Conservation (phyloP, 2,888 invertebrate genomes). For the Caradrina clavipalpis region DNA sequence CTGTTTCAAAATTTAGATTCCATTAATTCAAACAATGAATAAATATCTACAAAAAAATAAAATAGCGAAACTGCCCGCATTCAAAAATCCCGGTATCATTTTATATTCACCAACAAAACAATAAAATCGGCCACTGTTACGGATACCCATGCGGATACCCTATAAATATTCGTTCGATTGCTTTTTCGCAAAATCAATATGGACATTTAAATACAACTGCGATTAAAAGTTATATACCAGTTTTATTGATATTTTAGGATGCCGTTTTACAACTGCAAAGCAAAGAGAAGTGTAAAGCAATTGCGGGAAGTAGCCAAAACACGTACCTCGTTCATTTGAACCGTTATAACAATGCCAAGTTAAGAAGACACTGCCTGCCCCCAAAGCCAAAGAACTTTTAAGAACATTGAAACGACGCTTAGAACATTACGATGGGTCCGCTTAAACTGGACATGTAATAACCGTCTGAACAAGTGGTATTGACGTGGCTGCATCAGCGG, state of each 20-base stretch:
- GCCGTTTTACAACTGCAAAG: constrained; percentile 56
- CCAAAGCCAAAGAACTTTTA: constrained; percentile 46
- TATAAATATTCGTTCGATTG: constrained; percentile 70
- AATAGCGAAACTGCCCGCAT: constrained; percentile 18
- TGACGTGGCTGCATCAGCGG: constrained; percentile 85
- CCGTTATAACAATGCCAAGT: constrained; percentile 79
- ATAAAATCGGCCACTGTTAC: constrained; percentile 70
- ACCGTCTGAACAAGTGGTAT: constrained; percentile 83
- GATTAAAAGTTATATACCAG: constrained; percentile 53
- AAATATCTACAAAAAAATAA: constrained; percentile 17
- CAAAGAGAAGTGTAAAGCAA: constrained; percentile 80
- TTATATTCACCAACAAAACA: constrained; percentile 69
- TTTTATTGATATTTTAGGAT: constrained; percentile 62
- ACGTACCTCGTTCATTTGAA: constrained; percentile 86
- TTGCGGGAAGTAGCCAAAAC: constrained; percentile 86
- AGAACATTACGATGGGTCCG: constrained; percentile 72
- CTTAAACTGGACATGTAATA: constrained; percentile 78
- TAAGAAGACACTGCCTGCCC: constrained; percentile 70
- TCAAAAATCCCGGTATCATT: constrained; percentile 62
- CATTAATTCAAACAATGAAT: constrained; percentile 31
- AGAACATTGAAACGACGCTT: constrained; percentile 52
- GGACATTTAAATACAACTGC: constrained; percentile 49
- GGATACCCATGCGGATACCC: constrained; percentile 67
- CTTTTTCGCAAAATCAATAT: constrained; percentile 58
- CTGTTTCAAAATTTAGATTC: constrained; percentile 11